Evolutionary conservation across 2,888 invertebrate genomes (phyloP), one percentile per base, ranked within the genome.

Genomic region (Parasteatoda lunata): DNA sequence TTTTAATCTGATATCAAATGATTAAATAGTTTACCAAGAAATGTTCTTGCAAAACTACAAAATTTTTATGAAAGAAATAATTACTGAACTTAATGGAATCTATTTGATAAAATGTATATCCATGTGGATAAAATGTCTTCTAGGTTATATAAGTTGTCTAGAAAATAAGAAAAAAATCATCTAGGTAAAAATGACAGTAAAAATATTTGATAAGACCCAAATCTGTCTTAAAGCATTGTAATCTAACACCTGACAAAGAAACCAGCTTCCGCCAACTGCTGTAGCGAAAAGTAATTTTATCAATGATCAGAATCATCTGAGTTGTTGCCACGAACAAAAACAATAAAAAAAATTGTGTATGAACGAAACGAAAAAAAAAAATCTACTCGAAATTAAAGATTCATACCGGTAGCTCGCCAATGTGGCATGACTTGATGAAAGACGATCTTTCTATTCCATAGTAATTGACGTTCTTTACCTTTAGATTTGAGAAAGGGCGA

Each of bases 281-380:
- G 66, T 73, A 47, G 72, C 72, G 70, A 70, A 80, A 71, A 71
- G 64, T 49, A n/a, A 79, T 80, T 51, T 47, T 72, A 80, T 66
- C 72, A 51, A 30, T 47, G 71, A 79, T 79, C 51, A 8, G 65
- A 65, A 49, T 48, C 76, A n/a, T 66, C 71, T n/a, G 13, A 48
- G 47, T 45, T 54, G 69, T 69, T 47, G 51, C 11, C 13, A 30
- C n/a, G 1, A 7, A 59, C n/a, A 59, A 59, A 59, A 59, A 59
- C n/a, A 59, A 59, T 59, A 59, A 30, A 30, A 30, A 59, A 59
- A 59, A 59, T n/a, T 4, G n/a, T 4, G 7, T n/a, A 59, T 13
- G 13, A 9, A 54, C 54, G 54, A 9, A 9, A 4, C 59, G 4
- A 11, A n/a, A 8, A 59, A 59, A 59, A 54, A 54, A 59, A 59